These are phyloP conservation scores for Apogon talboti DNA, from an alignment of 2,797 vertebrate genomes.

Conservation along the genomic window DNA sequence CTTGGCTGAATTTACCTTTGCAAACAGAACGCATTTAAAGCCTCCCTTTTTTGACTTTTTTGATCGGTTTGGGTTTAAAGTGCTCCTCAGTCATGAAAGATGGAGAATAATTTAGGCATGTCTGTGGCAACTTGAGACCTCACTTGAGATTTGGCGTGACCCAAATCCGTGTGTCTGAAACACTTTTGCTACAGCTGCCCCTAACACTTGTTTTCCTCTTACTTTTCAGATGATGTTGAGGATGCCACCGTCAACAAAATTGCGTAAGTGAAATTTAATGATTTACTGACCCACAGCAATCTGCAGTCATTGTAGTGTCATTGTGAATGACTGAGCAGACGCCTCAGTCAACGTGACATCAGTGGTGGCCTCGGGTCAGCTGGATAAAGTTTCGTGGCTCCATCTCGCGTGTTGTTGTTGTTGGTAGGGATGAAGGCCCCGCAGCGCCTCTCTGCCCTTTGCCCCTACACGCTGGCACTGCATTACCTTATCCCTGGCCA, in stretches of 20 bases:
- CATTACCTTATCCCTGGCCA: conserved; percentile 2
- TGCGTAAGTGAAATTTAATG: conserved; percentile 87
- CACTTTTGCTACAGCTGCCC: neutral
- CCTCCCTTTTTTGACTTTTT: conserved; percentile 10
- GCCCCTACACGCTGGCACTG: conserved; percentile 64
- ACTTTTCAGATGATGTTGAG: conserved; percentile 89
- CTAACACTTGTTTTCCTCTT: conserved; percentile 22
- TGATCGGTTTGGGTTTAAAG: conserved; percentile 17
- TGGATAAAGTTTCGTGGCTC: conserved; percentile 42
- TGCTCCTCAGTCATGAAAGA: neutral
- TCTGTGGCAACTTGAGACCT: neutral
- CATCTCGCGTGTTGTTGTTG: neutral
- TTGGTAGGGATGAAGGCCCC: neutral
- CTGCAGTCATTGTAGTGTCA: conserved; percentile 30
- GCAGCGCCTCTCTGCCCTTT: conserved; percentile 63
- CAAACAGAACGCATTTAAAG: conserved; percentile 1
- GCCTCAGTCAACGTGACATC: conserved; percentile 33
- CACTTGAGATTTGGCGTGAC: neutral
- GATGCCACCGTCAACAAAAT: conserved; percentile 98
- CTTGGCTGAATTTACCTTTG: neutral
- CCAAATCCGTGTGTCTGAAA: neutral
- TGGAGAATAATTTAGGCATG: neutral
- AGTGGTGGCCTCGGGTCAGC: conserved; percentile 9
- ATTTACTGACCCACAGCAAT: conserved; percentile 45
- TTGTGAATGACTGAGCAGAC: conserved; percentile 31